These are phyloP conservation scores for Rallus crepitans DNA, from an alignment of 2,797 vertebrate genomes.

Conservation along the genomic window DNA sequence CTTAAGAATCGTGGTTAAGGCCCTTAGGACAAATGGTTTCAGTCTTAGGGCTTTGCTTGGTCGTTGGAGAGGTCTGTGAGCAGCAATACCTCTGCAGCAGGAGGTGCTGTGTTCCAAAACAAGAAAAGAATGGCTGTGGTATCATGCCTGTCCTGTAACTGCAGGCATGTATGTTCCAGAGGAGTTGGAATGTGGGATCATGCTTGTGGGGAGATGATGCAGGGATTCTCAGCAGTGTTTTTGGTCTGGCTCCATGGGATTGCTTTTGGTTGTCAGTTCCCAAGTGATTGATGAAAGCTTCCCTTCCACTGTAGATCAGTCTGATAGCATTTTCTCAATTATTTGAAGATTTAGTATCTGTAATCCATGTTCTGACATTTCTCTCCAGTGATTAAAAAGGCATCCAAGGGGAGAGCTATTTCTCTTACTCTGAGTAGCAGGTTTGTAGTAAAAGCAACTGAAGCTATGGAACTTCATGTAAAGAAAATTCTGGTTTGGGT, in stretches of 20 bases:
- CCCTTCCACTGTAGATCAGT: not conserved
- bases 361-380: not conserved
- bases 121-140: not conserved
- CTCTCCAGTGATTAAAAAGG: not conserved
- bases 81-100: not conserved
- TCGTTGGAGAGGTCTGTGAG: not conserved
- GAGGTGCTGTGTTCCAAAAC: not conserved
- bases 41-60: not conserved
- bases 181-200: not conserved
- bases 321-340: not conserved
- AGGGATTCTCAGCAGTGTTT: not conserved
- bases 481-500: not conserved
- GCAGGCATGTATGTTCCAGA: not conserved
- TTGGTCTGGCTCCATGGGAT: not conserved
- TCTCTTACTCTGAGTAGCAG: not conserved
- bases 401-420: not conserved
- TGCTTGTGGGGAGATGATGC: not conserved
- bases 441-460: not conserved
- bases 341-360: not conserved
- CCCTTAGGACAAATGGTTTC: not conserved
- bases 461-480: not conserved
- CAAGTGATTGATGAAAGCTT: not conserved
- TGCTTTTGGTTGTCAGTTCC: not conserved
- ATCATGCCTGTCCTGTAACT: accelerated
- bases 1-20: not conserved